A percentile compares a stretch with the other conserved stretches of the same genome.
Evolutionary conservation across 2,888 invertebrate genomes (phyloP).

Genomic region (Alloplasta piceator): DNA sequence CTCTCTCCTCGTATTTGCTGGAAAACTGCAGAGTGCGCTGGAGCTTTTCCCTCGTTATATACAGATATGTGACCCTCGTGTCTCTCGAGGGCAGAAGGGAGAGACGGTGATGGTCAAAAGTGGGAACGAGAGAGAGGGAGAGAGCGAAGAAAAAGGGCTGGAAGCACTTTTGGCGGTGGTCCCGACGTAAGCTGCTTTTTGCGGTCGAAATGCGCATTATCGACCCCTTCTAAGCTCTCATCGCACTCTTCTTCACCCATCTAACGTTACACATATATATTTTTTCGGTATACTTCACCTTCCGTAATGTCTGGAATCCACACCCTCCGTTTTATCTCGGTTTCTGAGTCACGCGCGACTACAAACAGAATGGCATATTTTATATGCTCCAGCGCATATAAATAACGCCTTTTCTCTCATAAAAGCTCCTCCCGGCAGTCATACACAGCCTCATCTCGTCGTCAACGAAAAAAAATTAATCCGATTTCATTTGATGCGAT

Average conservation of each 20-base stretch:
- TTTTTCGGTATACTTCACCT: constrained; percentile 1
- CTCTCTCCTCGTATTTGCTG: constrained; percentile 2
- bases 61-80: constrained; percentile 15
- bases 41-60: constrained; percentile 1
- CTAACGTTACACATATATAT: constrained; percentile 35
- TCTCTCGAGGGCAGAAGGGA: constrained; percentile 19
- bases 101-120: constrained; percentile 45
- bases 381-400: no score
- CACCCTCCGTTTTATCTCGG: constrained; percentile 15
- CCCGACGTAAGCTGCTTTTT: constrained; percentile 74
- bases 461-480: constrained; percentile 63
- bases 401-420: no score
- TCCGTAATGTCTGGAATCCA: constrained; percentile 11
- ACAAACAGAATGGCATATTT: no score
- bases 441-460: constrained; percentile 16
- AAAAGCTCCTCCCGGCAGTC: background rate
- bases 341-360: no score
- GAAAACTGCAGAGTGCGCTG: constrained; percentile 37
- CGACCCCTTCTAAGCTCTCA: constrained; percentile 70
- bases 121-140: constrained; percentile 51
- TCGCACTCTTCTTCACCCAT: constrained; percentile 22
- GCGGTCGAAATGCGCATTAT: constrained; percentile 76
- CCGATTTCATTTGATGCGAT: constrained; percentile 29
- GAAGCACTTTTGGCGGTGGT: constrained; percentile 73
- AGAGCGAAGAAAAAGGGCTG: constrained; percentile 61